Conservation (phyloP, 2,888 invertebrate species). For the Papilio elwesi region DNA sequence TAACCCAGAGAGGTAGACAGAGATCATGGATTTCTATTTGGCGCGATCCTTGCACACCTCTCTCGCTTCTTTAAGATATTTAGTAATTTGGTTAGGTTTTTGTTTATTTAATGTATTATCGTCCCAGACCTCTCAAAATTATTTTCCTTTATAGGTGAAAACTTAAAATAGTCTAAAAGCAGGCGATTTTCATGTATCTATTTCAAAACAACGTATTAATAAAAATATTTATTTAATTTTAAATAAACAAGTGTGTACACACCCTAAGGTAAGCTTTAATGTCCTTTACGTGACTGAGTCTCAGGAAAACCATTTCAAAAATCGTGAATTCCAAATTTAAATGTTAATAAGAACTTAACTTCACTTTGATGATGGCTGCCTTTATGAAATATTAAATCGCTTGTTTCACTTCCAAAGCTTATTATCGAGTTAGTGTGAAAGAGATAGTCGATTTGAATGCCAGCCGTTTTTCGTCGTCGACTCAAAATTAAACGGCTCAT, state of each 20-base stretch:
- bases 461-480: conserved; percentile 25
- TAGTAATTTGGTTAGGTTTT: no score
- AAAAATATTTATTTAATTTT: no score
- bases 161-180: no score
- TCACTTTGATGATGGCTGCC: conserved; percentile 36
- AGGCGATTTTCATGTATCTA: no score
- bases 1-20: no score
- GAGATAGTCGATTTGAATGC: conserved; percentile 14
- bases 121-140: no score
- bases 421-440: conserved; percentile 16
- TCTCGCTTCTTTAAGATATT: no score
- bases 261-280: conserved; percentile 28
- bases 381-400: conserved; percentile 39
- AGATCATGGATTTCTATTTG: no score
- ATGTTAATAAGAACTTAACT: conserved; percentile 42
- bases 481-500: conserved; percentile 35
- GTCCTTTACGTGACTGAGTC: conserved; percentile 31
- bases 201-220: no score
- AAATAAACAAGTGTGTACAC: conserved; percentile 20
- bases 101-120: no score
- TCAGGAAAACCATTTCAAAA: conserved; percentile 36
- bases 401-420: conserved; percentile 28
- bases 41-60: no score
- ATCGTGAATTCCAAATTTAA: conserved; percentile 40
- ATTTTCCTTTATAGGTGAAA: no score